Base-by-base conservation (phyloP, 2,888 invertebrate species). In the Mythimna ferrago region DNA sequence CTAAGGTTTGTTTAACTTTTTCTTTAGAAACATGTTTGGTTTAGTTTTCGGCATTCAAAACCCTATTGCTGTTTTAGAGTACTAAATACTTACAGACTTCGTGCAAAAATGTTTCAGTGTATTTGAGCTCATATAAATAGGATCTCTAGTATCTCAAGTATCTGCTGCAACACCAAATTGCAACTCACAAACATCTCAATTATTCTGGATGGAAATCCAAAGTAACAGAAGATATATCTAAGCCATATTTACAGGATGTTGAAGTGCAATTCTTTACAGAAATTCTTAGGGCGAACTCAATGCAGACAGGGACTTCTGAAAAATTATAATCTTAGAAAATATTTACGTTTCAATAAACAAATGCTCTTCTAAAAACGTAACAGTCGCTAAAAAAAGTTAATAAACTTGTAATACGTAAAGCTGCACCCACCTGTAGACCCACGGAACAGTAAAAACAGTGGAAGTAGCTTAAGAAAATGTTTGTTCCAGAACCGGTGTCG, bases 141-240 rank as follows among this genome's bases (percentile, higher is more conserved):
- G 14, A 57, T 73, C 62, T 7, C 6, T 11, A 44, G n/a, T 35
- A 16, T 65, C 54, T 66, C n/a, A 26, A 35, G 11, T 54, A 48
- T 44, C 53, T 11, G 11, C 10, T 4, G 38, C 7, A 74, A 44
- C n/a, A 19, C 56, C 21, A 75, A 75, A 75, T 41, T 44, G 54
- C 66, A 61, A 67, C 41, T 21, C 54, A 54, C 26, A 56, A 21
- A 41, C 54, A 61, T 54, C 11, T 41, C 48, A 35, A 14, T 60
- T 54, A 14, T 2, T 53, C n/a, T n/a, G 9, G 51, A n/a, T 53
- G n/a, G 1, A 19, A 7, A 7, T 14, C 6, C 19, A 16, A 1
- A 16, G 26, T 61, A 19, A 38, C 58, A 58, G 41, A 58, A n/a
- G 0, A 54, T 61, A 74, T 61, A 48, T 11, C 66, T 2, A 19